Percentiles rank a stretch among this genome's conserved stretches.
phyloP scores from a whole-genome alignment of 1,140 invertebrate genomes.

The Hermetia illucens region DNA sequence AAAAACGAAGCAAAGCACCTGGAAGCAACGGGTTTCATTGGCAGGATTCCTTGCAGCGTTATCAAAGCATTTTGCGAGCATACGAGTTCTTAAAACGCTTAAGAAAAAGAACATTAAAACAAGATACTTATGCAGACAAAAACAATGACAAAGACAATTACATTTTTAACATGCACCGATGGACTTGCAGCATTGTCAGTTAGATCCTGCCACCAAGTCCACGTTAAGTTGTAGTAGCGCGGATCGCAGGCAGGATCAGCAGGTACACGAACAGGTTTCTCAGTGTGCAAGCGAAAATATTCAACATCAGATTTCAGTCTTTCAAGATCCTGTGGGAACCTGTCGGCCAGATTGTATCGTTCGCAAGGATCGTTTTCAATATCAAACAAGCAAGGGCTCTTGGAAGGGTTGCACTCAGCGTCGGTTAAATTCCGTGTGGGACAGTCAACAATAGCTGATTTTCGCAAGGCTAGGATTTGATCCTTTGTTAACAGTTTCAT shows the following conservation, averaged over 20 bases:
- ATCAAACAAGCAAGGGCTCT: conserved; percentile 56
- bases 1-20: too few species aligned
- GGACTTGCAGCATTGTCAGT: too few species aligned
- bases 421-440: conserved; percentile 14
- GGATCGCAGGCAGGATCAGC: conserved; percentile 42
- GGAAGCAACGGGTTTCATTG: too few species aligned
- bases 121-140: too few species aligned
- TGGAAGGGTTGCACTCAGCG: conserved; percentile 34
- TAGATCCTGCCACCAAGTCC: conserved; percentile 37
- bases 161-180: too few species aligned
- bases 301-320: conserved; percentile 33
- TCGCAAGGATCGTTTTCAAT: conserved; percentile 64
- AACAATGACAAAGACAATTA: too few species aligned
- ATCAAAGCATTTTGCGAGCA: too few species aligned
- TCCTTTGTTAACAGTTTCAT: too few species aligned
- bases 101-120: too few species aligned
- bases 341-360: conserved; percentile 45
- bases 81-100: too few species aligned
- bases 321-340: conserved; percentile 30
- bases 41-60: too few species aligned
- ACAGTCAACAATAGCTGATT: not conserved
- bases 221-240: conserved; percentile 35
- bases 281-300: conserved; percentile 31
- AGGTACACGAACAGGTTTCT: conserved; percentile 36
- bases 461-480: too few species aligned